These are phyloP conservation scores for Phrynocephalus guinanensis DNA, from an alignment of 2,797 vertebrate species.

Conservation along the genomic window DNA sequence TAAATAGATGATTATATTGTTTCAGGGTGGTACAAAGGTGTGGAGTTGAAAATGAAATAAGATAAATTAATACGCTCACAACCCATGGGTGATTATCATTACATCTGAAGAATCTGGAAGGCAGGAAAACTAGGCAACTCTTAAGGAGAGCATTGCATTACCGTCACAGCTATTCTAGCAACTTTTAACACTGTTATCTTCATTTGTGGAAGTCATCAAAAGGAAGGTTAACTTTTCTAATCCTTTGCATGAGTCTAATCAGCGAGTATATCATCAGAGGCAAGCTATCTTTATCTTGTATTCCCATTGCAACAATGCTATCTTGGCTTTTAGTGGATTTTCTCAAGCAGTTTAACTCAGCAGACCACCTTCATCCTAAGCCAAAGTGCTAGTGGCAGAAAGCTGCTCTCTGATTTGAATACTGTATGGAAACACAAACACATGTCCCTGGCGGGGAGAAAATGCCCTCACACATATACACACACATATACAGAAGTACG, in stretches of 20 bases:
- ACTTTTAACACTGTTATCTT: constrained; percentile 14
- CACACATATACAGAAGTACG: neutral
- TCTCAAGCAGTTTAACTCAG: constrained; percentile 8
- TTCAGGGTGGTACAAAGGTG: no score
- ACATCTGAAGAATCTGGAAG: neutral
- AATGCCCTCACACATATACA: neutral
- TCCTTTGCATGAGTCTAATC: constrained; percentile 11
- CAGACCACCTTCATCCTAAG: neutral
- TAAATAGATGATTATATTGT: neutral
- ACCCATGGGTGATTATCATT: neutral
- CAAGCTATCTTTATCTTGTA: neutral
- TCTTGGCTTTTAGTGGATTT: constrained; percentile 22
- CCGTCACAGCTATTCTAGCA: neutral
- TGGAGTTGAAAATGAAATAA: no score
- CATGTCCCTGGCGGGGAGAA: neutral
- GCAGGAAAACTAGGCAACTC: neutral
- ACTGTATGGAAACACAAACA: neutral
- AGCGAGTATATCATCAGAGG: neutral
- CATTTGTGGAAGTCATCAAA: constrained; percentile 20
- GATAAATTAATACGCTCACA: neutral
- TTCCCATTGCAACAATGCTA: accelerated
- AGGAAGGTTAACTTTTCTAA: constrained; percentile 29
- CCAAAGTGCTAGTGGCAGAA: neutral
- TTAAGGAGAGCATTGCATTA: neutral
- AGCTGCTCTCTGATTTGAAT: neutral